Evolutionary conservation across 2,888 invertebrate species (phyloP).

Genomic region (Sicus ferrugineus): DNA sequence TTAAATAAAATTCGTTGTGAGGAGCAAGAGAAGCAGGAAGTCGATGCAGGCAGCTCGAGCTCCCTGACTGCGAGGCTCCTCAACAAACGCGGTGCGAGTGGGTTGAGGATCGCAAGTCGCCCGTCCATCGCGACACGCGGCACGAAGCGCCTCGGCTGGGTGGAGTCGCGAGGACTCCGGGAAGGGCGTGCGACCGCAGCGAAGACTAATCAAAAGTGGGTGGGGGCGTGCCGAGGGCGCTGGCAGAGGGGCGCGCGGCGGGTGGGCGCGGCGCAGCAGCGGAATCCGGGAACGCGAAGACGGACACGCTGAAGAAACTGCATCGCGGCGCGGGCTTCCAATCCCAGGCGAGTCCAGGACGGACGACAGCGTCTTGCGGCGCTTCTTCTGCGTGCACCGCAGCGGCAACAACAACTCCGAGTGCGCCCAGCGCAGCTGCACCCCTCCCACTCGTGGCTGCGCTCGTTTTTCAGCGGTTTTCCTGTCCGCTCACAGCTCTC

Average conservation of each 20-base stretch:
- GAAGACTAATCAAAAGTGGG: conserved; percentile 36
- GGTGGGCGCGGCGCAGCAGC: conserved; percentile 41
- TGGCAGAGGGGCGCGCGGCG: neutral
- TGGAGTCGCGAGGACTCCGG: no score
- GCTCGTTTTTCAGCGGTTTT: neutral
- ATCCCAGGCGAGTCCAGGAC: conserved; percentile 50
- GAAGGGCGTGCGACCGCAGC: no score
- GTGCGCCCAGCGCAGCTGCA: neutral
- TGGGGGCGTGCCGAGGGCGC: conserved; percentile 31
- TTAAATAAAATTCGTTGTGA: no score
- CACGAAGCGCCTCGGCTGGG: no score
- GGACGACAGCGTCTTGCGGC: neutral
- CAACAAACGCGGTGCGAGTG: no score
- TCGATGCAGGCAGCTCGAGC: no score
- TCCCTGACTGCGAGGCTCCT: no score
- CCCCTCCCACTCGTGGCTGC: neutral
- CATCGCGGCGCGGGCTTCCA: conserved; percentile 62
- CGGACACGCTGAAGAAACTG: conserved; percentile 46
- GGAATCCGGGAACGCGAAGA: conserved; percentile 29
- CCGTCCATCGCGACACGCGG: no score
- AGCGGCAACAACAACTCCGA: neutral
- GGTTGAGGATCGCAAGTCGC: no score
- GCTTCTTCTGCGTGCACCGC: conserved; percentile 26
- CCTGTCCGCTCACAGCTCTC: conserved; percentile 14
- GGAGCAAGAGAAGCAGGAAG: no score